Base-by-base conservation (phyloP, 2,113 vertebrate genomes). In the Perognathus longimembris region DNA sequence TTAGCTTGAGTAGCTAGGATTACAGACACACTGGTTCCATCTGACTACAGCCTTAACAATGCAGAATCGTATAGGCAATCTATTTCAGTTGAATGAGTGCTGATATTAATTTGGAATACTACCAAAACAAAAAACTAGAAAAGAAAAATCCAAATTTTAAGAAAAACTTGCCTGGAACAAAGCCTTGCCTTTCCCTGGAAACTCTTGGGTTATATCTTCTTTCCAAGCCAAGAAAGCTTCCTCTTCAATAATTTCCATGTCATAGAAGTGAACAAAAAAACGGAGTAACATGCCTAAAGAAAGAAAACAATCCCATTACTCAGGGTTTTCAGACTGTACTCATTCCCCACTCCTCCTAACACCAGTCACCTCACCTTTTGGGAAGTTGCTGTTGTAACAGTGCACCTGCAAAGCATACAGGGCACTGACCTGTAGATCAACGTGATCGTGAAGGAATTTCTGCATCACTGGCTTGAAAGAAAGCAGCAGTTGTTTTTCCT, bases 201-300 rank as follows among this genome's bases (percentile, higher is more conserved):
- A 99, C 97, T 99, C 99, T 98, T 99, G 99, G 94, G 99, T 99
- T 95, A 99, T 99, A 94, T 99, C 99, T 99, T 99, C 99, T 99
- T 99, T 99, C 99, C 99, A 99, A 84, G 99, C 99, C 89, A 99
- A 98, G 96, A 99, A 99, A 97, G 99, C 99, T 98, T 99, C 99
- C 98, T 99, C 99, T 98, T 99, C 99, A 96, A 99, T 99, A 97
- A 99, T 99, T 98, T 99, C 99, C 99, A 99, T 99, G 94, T 99
- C 99, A 95, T 99, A 99, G 93, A 99, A 99, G 98, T 99, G 98
- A 97, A 99, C 99, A 98, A 99, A 99, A 97, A 99, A 99, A 97
- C 99, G 99, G 97, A 99, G 98, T 98, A 99, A 98, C 99, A 99
- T 99, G 97, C 99, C 99, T 99, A 3, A 0, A 2, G 84, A 80